Evolutionary conservation across 2,888 invertebrate genomes (phyloP), one percentile per base, ranked within the genome.

Genomic region (Cerceris ruficornis): DNA sequence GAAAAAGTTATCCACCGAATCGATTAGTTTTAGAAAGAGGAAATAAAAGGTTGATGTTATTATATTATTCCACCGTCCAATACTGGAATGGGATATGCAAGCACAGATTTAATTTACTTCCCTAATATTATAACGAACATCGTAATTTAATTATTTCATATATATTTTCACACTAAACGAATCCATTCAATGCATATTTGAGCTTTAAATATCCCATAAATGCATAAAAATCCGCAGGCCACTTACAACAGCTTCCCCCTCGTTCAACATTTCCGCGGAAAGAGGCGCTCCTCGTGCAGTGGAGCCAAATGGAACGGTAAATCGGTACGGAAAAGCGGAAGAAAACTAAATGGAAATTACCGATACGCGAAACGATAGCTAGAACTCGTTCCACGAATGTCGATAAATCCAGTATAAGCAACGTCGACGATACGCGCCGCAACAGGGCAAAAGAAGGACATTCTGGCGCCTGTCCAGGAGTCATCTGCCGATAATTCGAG

Each of bases 401-500:
- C 67, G 41, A 67, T 67, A 49, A 39, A 67, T 46, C 49, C 58
- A 58, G 39, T 28, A 28, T 46, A 46, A 58, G 39, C 52, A 14
- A 46, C 9, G 14, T 9, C 13, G 64, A 49, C 41, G 64, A 50
- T 39, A 64, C 42, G 9, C 13, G 41, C n/a, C 1, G 58, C 42
- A 13, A n/a, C 13, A 57, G n/a, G 42, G 58, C 15, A 59, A 42
- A 14, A 59, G 62, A 57, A 67, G 14, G 39, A 49, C 6, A 46
- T 57, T 15, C 57, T 57, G 57, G 67, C 57, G 46, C 49, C 15
- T 15, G 14, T 58, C 67, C 58, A 58, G 39, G 11, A 41, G 8
- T 13, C 28, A 39, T 57, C 57, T 14, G 11, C 41, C 71, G 65
- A 71, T 71, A 71, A 71, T 71, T 65, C 65, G 39, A 71, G 43